These are phyloP conservation scores for Hoplias malabaricus DNA, from an alignment of 2,113 vertebrate species.

Conservation along the genomic window DNA sequence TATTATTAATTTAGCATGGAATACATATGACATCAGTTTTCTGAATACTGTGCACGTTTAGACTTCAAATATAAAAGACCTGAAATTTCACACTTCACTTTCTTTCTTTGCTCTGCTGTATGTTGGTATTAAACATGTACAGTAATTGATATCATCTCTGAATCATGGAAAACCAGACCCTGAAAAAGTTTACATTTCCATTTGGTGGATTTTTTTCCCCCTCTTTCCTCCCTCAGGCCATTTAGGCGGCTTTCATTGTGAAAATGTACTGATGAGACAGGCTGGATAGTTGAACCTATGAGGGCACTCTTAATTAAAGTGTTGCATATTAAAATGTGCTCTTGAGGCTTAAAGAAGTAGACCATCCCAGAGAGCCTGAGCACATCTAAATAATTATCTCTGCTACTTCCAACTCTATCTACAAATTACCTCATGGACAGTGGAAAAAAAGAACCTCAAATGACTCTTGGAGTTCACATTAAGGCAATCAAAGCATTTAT, in stretches of 20 bases:
- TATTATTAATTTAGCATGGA: background rate
- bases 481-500: constrained; percentile 23
- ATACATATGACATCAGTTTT: too few relatives aligned
- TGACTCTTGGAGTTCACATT: background rate
- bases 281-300: background rate
- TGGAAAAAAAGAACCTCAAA: constrained; percentile 5
- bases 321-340: constrained; percentile 30
- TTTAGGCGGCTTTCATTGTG: background rate
- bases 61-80: background rate
- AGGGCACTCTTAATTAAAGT: constrained; percentile 21
- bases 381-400: background rate
- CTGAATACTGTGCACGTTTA: background rate
- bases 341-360: background rate
- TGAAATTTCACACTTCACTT: background rate
- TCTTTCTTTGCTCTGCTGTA: background rate
- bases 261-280: constrained; percentile 2
- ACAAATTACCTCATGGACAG: constrained; percentile 12
- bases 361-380: background rate
- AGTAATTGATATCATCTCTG: background rate
- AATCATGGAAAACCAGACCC: background rate
- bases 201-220: background rate
- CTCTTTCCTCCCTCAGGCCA: background rate
- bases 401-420: constrained; percentile 30
- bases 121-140: background rate
- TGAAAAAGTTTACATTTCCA: background rate